phyloP scores from a whole-genome alignment of 2,113 vertebrate species.

The Polyodon spathula region DNA sequence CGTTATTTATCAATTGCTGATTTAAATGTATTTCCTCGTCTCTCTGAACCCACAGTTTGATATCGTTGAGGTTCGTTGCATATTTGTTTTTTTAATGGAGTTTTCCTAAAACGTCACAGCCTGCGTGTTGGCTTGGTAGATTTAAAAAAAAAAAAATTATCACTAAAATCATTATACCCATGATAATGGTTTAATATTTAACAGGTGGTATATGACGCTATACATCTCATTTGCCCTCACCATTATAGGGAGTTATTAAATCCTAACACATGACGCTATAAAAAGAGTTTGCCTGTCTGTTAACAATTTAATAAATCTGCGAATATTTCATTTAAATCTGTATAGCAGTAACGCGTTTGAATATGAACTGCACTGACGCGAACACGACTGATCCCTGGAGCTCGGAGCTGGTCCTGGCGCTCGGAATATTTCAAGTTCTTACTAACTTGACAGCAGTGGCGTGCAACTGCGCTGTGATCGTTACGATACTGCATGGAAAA shows the following conservation, averaged over 20 bases:
- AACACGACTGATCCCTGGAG: conserved; percentile 25
- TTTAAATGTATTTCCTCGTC: no score
- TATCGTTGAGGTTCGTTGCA: no score
- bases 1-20: no score
- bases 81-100: no score
- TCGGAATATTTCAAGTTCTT: conserved; percentile 39
- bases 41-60: no score
- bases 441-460: conserved; percentile 32
- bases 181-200: not conserved
- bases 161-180: no score
- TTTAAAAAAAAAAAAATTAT: no score
- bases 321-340: no score
- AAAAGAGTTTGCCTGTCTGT: not conserved
- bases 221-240: not conserved
- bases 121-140: no score
- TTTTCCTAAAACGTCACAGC: no score
- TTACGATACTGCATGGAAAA: conserved; percentile 29
- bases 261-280: not conserved
- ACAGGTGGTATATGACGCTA: not conserved
- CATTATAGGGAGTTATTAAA: not conserved
- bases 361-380: not conserved
- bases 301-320: not conserved
- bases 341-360: not conserved
- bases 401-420: conserved; percentile 22
- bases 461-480: conserved; percentile 40